These are phyloP conservation scores for Bombus pyrosoma DNA, from an alignment of 1,140 invertebrate species.

Conservation along the genomic window DNA sequence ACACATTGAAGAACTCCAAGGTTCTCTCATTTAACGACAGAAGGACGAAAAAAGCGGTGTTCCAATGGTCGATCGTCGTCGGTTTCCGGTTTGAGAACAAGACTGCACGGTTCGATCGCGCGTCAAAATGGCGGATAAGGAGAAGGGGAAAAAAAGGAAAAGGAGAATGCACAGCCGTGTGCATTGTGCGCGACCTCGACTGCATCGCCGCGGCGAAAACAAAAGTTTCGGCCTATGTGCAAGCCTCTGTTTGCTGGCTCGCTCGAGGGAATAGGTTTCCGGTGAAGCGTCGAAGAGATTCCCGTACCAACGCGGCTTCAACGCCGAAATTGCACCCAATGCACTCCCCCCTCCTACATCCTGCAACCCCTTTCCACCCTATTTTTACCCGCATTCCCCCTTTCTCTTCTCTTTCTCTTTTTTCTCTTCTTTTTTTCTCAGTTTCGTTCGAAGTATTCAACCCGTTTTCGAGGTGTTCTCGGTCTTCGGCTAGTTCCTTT, in stretches of 20 bases:
- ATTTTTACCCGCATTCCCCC: neutral
- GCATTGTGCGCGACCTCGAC: slow-evolving; percentile 59
- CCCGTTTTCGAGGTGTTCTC: neutral
- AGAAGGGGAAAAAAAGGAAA: neutral
- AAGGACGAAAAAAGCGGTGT: neutral
- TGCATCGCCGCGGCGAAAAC: slow-evolving; percentile 46
- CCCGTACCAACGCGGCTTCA: neutral
- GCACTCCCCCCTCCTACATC: neutral
- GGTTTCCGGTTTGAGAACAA: neutral
- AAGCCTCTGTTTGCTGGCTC: slow-evolving; percentile 33
- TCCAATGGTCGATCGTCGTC: neutral
- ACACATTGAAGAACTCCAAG: neutral
- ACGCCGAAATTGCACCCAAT: slow-evolving; percentile 57
- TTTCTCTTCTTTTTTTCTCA: no score
- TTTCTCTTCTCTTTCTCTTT: neutral
- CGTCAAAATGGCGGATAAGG: slow-evolving; percentile 45
- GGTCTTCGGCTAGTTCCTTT: neutral
- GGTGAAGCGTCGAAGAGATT: slow-evolving; percentile 54
- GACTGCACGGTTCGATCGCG: slow-evolving; percentile 54
- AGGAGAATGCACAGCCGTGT: slow-evolving; percentile 25
- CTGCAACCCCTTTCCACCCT: neutral
- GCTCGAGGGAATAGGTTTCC: slow-evolving; percentile 52
- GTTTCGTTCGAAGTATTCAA: neutral
- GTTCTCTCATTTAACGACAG: neutral
- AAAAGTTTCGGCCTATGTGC: slow-evolving; percentile 51